A percentile compares a stretch with the other conserved stretches of the same genome.
Evolutionary conservation across 2,797 vertebrate genomes (phyloP).

Genomic region (Pyrocephalus nanus): DNA sequence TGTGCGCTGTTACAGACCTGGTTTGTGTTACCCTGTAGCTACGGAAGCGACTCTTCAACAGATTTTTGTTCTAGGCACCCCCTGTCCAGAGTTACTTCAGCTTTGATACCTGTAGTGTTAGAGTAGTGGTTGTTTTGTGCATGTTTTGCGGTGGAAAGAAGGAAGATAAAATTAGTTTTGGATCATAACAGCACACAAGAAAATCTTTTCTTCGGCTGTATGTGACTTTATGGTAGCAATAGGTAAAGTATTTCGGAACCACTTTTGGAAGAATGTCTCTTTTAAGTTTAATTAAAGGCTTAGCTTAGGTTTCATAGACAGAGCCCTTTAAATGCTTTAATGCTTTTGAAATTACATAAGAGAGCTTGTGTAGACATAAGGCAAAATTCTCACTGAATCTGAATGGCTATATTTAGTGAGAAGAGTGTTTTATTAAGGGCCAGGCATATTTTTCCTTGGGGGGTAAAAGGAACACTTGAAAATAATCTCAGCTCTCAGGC

Average conservation of each 20-base stretch:
- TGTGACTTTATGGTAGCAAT: neutral
- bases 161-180: neutral
- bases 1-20: neutral
- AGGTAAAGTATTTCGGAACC: neutral
- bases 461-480: neutral
- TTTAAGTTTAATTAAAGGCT: neutral
- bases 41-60: neutral
- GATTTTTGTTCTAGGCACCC: neutral
- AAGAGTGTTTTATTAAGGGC: neutral
- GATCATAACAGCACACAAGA: neutral
- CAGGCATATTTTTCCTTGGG: neutral
- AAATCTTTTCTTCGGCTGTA: neutral
- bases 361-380: neutral
- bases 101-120: neutral
- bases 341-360: neutral
- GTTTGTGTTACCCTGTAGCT: neutral
- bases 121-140: neutral
- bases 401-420: neutral
- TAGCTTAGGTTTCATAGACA: neutral
- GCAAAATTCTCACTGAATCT: neutral
- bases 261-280: neutral
- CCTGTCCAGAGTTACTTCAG: accelerated
- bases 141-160: neutral
- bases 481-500: neutral
- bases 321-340: neutral